A percentile compares a stretch with the other conserved stretches of the same genome.
phyloP scores from a whole-genome alignment of 2,797 vertebrate genomes.

The Strix occidentalis region DNA sequence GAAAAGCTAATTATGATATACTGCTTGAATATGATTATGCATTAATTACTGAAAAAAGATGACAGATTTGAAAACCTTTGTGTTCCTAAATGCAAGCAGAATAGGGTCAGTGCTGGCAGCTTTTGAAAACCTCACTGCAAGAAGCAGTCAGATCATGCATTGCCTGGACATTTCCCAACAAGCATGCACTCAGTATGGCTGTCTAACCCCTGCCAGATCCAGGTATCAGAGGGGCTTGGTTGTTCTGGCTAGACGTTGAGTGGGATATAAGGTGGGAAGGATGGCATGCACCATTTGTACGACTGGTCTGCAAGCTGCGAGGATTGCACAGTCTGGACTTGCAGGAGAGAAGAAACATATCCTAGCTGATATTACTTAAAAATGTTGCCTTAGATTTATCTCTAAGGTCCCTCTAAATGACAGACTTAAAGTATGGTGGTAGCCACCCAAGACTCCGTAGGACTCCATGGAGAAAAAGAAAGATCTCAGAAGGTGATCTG shows the following conservation, averaged over 20 bases:
- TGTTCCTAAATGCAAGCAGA: not conserved
- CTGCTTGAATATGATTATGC: not conserved
- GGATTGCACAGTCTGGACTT: not conserved
- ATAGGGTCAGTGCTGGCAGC: not conserved
- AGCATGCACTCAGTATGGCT: not conserved
- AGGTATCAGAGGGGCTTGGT: not conserved
- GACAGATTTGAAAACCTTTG: slow-evolving; percentile 10
- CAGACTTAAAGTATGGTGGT: not conserved
- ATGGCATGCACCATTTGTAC: not conserved
- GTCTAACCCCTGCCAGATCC: not conserved
- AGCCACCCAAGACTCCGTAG: not conserved
- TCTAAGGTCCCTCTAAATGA: not conserved
- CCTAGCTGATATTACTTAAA: not conserved
- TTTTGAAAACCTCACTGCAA: not conserved
- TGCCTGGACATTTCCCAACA: not conserved
- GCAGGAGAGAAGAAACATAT: not conserved
- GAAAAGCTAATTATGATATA: slow-evolving; percentile 7
- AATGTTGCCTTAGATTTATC: not conserved
- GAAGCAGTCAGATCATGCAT: not conserved
- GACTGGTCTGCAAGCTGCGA: not conserved
- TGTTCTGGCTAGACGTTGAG: not conserved
- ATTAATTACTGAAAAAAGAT: slow-evolving; percentile 9
- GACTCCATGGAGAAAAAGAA: not conserved
- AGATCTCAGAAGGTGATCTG: not conserved
- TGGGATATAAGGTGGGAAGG: not conserved